phyloP scores from a whole-genome alignment of 37 sponge, comb jelly and placozoan genomes.

The Oopsacas minuta region DNA sequence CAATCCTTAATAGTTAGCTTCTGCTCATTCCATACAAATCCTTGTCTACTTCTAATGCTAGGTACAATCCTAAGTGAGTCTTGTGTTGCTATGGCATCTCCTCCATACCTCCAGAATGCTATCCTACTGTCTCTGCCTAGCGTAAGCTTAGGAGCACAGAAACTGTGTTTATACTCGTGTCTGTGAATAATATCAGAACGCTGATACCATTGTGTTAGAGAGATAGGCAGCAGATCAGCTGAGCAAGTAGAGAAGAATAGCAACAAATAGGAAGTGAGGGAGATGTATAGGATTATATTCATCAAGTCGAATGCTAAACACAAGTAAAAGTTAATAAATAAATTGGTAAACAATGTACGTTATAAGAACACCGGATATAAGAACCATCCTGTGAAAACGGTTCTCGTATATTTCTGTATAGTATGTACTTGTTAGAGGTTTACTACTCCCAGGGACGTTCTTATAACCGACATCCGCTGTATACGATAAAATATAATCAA shows the following conservation, averaged over 20 bases:
- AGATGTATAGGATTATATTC: no score
- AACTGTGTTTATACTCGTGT: slow-evolving; percentile 15
- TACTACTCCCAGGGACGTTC: no score
- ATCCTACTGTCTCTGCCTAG: neutral
- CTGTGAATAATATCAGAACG: neutral
- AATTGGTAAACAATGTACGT: no score
- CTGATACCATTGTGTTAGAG: neutral
- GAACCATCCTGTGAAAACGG: no score
- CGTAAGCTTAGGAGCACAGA: slow-evolving; percentile 14
- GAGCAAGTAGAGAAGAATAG: no score
- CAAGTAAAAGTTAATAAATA: no score
- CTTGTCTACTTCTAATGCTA: slow-evolving; percentile 4
- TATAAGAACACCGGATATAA: no score
- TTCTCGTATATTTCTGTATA: no score
- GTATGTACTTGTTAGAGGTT: no score
- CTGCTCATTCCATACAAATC: neutral
- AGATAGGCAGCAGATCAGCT: neutral
- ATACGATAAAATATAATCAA: neutral
- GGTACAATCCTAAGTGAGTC: slow-evolving; percentile 2
- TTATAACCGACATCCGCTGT: no score
- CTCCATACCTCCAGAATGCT: neutral
- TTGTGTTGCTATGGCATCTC: neutral
- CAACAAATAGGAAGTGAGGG: no score
- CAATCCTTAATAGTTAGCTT: neutral
- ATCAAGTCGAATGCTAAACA: no score